A percentile compares a stretch with the other conserved stretches of the same genome.
These are phyloP conservation scores for Pluvianellus socialis DNA, from an alignment of 2,113 vertebrate species.

Conservation along the genomic window DNA sequence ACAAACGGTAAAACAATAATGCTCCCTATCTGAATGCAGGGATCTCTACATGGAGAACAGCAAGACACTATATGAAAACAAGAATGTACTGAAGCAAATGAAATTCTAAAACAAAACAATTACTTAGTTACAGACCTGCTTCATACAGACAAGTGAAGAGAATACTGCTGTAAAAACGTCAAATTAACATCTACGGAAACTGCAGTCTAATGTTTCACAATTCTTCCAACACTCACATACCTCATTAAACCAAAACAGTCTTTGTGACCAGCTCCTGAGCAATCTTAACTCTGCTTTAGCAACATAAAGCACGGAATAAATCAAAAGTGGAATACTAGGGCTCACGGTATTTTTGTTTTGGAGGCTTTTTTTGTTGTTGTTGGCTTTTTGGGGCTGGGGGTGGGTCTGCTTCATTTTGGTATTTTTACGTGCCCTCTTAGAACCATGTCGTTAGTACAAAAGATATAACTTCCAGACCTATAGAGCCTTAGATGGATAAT, in stretches of 20 bases:
- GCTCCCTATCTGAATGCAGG: background rate
- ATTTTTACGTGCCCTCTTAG: background rate
- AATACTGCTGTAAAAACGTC: background rate
- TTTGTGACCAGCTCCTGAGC: background rate
- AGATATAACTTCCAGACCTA: background rate
- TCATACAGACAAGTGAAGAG: background rate
- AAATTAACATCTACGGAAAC: constrained; percentile 33
- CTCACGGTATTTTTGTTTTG: background rate
- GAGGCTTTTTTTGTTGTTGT: background rate
- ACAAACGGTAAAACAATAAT: background rate
- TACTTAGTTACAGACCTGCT: background rate
- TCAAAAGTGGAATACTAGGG: background rate
- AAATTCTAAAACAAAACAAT: constrained; percentile 19
- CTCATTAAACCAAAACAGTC: constrained; percentile 25
- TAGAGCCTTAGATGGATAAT: background rate
- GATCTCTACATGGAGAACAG: background rate
- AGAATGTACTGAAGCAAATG: background rate
- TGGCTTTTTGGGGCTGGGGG: accelerated
- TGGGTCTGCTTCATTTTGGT: background rate
- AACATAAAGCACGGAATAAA: background rate
- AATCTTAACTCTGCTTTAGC: background rate
- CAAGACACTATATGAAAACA: background rate
- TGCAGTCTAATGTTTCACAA: constrained; percentile 19
- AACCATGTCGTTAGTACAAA: background rate
- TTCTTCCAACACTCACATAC: constrained; percentile 12